Evolutionary conservation across 2,797 vertebrate species (phyloP).

Genomic region (Siniperca obscura): DNA sequence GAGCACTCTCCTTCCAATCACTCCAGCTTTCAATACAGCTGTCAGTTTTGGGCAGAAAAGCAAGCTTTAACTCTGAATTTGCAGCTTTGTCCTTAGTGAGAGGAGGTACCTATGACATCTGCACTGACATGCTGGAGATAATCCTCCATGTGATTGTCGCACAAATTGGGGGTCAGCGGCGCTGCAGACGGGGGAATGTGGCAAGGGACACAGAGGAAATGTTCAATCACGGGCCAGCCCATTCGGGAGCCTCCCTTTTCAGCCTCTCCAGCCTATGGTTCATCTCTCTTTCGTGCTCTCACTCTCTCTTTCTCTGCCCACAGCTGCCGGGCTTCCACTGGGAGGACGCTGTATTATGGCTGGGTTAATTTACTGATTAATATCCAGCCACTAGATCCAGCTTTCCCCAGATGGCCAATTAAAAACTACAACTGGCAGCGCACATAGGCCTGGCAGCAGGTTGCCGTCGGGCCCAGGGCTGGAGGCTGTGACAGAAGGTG

Average conservation of each 20-base stretch:
- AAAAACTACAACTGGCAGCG: slow-evolving; percentile 99
- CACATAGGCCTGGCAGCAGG: slow-evolving; percentile 94
- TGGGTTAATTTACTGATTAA: slow-evolving; percentile 99
- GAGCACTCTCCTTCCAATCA: slow-evolving; percentile 63
- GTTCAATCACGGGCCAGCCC: slow-evolving; percentile 84
- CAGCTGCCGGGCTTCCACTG: slow-evolving; percentile 90
- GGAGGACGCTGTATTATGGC: slow-evolving; percentile 97
- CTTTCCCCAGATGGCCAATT: slow-evolving; percentile 99
- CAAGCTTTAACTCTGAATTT: slow-evolving; percentile 67
- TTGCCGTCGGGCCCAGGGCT: slow-evolving; percentile 92
- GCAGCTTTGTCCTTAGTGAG: slow-evolving; percentile 73
- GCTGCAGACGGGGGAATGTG: slow-evolving; percentile 86
- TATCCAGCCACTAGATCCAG: slow-evolving; percentile 99
- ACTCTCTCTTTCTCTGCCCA: slow-evolving; percentile 84
- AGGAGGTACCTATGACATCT: slow-evolving; percentile 90
- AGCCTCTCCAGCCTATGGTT: slow-evolving; percentile 82
- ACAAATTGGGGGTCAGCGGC: slow-evolving; percentile 93
- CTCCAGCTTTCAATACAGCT: slow-evolving; percentile 73
- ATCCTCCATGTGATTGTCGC: slow-evolving; percentile 88
- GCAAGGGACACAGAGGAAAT: slow-evolving; percentile 89
- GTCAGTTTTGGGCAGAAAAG: slow-evolving; percentile 72
- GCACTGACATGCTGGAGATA: slow-evolving; percentile 86
- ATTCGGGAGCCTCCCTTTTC: slow-evolving; percentile 86
- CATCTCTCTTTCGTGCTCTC: slow-evolving; percentile 73
- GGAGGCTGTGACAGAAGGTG: slow-evolving; percentile 96